Base-by-base conservation (phyloP, 1,140 invertebrate species). In the Bombus confusus region DNA sequence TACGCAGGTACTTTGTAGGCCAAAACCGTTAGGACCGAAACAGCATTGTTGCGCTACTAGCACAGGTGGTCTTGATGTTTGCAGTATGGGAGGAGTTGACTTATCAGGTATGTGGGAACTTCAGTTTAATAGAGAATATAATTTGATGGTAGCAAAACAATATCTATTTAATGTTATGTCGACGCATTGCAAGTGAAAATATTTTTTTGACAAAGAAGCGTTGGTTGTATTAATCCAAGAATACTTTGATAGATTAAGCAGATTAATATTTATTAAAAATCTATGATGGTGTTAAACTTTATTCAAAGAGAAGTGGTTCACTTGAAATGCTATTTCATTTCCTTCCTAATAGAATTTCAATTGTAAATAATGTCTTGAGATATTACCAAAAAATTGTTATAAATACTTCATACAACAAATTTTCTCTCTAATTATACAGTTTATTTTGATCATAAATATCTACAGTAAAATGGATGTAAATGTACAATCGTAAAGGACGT, bases 21-120 rank as follows among this genome's bases (percentile, higher is more conserved):
- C 90, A 78, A 94, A 94, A 87, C 92, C 92, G 71, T 90, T 94
- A 77, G 91, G 91, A 80, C 81, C 93, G 72, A 95, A 95, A 73
- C 92, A 95, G 69, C 93, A 94, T 80, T 95, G 95, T 78, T 95
- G 95, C 80, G 89, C 93, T 1, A 95, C 94, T 0, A 95, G 93
- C 79, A 94, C 94, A 10, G 94, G 92, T 15, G 94, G 93, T 34
- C 81, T 95, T 28, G 94, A 95, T 75, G 91, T 95, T 47, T 94
- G 94, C 87, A 95, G 93, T 66, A 94, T 95, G 83, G 92, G 90
- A 34, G 95, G 94, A 73, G 87, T 94, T 85, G 94, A 95, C 84
- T 91, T 95, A 90, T 95, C 94, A 92, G 94, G 95, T 95, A 91
- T 4, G 73, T 66, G 13, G 83, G 47, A 31, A 15, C 77, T 68